Conservation (phyloP, 1,140 invertebrate genomes). For the Bombus waltoni region DNA sequence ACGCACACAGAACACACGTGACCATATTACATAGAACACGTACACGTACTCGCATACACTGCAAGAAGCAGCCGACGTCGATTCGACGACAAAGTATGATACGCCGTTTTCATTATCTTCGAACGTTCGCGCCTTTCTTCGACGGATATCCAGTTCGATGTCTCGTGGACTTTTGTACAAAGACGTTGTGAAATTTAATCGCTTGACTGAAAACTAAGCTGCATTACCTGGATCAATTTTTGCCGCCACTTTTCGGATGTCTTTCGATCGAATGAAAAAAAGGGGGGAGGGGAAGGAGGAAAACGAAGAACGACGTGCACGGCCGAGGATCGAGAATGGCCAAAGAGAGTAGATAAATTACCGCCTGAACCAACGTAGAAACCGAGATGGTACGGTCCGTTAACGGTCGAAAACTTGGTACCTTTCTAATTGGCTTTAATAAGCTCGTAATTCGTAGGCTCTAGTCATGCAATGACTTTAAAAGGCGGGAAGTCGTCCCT, state of each 20-base stretch:
- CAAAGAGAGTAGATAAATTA: not conserved
- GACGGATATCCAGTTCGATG: not conserved
- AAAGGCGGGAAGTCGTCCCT: constrained; percentile 35
- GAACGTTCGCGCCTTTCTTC: constrained; percentile 31
- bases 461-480: constrained; percentile 77
- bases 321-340: not conserved
- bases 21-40: constrained; percentile 21
- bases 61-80: constrained; percentile 61
- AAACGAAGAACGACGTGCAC: not conserved
- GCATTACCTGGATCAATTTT: not conserved
- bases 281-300: not conserved
- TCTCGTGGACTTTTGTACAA: too few relatives aligned
- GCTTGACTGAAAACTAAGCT: not conserved
- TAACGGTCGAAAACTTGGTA: constrained; percentile 71
- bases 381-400: constrained; percentile 47
- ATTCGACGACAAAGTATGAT: constrained; percentile 53
- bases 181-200: not conserved
- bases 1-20: constrained; percentile 6
- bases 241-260: too few relatives aligned
- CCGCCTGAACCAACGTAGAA: constrained; percentile 56
- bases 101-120: constrained; percentile 32
- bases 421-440: constrained; percentile 79
- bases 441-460: constrained; percentile 72
- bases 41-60: constrained; percentile 24
- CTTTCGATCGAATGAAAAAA: not conserved